Evolutionary conservation across 2,888 invertebrate species (phyloP), one percentile per base, ranked within the genome.

Genomic region (Caprella mutica): DNA sequence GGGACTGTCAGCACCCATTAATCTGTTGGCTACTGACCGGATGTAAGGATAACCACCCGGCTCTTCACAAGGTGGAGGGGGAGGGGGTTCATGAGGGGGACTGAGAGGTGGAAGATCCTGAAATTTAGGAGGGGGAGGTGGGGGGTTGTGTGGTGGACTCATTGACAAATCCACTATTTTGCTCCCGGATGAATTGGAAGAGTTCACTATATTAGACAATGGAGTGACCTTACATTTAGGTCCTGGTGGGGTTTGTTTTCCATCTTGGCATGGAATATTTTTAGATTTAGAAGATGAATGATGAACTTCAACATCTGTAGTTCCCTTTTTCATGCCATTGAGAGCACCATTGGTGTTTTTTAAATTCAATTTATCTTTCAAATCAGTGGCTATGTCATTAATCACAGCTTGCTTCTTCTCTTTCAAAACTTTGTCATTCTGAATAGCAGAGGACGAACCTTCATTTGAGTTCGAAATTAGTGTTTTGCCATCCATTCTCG

Each of bases 281-380:
- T 19, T 30, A 23, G 54, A 27, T 26, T 39, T 8, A 12, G 27
- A n/a, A 23, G 55, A 46, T 19, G 57, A 43, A 35, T 56, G 53
- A 40, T 63, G 63, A 30, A 63, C 57, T 42, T 63, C 59, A 5
- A 50, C 63, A 55, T 63, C 63, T 27, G 63, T 63, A 30, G 63
- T 63, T 30, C 63, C 63, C 30, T 59, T 48, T 38, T 63, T 63
- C 53, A 63, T 63, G 8, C 63, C 63, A 52, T 63, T 63, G 40
- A 56, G 48, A 38, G 55, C 55, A 52, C 63, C 59, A 30, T 50
- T 57, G 24, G 56, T 57, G 27, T 44, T 35, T 44, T 46, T 46
- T 29, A 63, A 55, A 19, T 56, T 52, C 17, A 63, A 55, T 48
- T 63, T 63, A 17, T 63, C 59, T 30, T 52, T 52, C n/a, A 63